phyloP scores from a whole-genome alignment of 2,888 invertebrate species.

The Macrosoma leucophasiata region DNA sequence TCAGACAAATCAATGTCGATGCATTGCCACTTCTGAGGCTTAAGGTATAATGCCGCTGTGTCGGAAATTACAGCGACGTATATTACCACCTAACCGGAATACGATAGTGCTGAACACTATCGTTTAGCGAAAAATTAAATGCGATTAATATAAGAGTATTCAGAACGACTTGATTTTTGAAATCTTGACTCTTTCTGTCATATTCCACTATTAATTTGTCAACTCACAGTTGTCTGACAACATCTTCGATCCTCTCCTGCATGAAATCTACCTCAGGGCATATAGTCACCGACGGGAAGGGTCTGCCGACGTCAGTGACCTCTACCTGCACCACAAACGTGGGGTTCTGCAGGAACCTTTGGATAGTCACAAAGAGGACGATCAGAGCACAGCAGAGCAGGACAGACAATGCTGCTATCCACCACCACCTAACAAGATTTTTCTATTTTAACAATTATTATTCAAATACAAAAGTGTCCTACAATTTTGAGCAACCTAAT shows the following conservation, averaged over 20 bases:
- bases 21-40: no score
- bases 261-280: constrained; percentile 45
- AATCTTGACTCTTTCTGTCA: no score
- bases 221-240: constrained; percentile 42
- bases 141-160: no score
- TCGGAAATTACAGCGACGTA: not conserved
- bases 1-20: no score
- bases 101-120: no score
- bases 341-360: constrained; percentile 39
- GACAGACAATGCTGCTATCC: constrained; percentile 33
- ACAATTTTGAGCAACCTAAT: no score
- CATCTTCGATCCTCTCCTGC: constrained; percentile 34
- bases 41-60: no score
- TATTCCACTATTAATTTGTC: no score
- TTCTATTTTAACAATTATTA: constrained; percentile 3
- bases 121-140: no score
- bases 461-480: no score
- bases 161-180: no score
- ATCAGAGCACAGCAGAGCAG: constrained; percentile 33
- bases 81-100: not conserved
- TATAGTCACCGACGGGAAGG: constrained; percentile 44
- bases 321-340: constrained; percentile 38
- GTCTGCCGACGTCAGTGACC: constrained; percentile 3
- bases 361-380: constrained; percentile 31
- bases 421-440: constrained; percentile 38